A percentile compares a stretch with the other conserved stretches of the same genome.
These are phyloP conservation scores for Cyclophora punctaria DNA, from an alignment of 2,888 invertebrate genomes.

Conservation along the genomic window DNA sequence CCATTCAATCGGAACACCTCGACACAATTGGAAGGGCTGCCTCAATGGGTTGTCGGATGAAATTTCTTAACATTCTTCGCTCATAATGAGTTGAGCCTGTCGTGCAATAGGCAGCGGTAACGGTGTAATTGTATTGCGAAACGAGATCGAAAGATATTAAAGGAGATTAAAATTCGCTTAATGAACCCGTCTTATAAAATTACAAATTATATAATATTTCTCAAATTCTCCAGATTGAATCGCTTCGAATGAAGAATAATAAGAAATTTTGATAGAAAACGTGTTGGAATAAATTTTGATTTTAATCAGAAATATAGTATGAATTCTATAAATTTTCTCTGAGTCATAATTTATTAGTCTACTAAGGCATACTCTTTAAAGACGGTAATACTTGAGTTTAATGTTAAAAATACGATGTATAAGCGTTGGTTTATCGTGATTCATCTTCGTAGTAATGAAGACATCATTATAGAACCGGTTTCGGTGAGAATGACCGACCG, in stretches of 20 bases:
- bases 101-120: constrained; percentile 67
- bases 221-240: constrained; percentile 31
- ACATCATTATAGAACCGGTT: constrained; percentile 67
- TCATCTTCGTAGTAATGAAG: constrained; percentile 58
- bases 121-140: constrained; percentile 68
- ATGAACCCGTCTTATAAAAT: constrained; percentile 53
- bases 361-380: background rate
- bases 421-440: constrained; percentile 36
- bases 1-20: constrained; percentile 73
- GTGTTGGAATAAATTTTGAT: constrained; percentile 13
- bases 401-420: too few species aligned
- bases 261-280: constrained; percentile 9
- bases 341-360: too few species aligned
- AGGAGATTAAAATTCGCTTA: constrained; percentile 62
- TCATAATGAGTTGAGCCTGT: constrained; percentile 67
- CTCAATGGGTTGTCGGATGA: constrained; percentile 73
- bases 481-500: constrained; percentile 33
- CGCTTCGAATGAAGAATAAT: constrained; percentile 10
- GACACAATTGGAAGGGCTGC: constrained; percentile 70
- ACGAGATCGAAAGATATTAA: constrained; percentile 67
- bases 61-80: constrained; percentile 72
- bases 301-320: constrained; percentile 9
- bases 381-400: background rate
- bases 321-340: constrained; percentile 5
- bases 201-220: constrained; percentile 38